These are phyloP conservation scores for Anoplopoma fimbria DNA, from an alignment of 2,113 vertebrate species.

Conservation along the genomic window DNA sequence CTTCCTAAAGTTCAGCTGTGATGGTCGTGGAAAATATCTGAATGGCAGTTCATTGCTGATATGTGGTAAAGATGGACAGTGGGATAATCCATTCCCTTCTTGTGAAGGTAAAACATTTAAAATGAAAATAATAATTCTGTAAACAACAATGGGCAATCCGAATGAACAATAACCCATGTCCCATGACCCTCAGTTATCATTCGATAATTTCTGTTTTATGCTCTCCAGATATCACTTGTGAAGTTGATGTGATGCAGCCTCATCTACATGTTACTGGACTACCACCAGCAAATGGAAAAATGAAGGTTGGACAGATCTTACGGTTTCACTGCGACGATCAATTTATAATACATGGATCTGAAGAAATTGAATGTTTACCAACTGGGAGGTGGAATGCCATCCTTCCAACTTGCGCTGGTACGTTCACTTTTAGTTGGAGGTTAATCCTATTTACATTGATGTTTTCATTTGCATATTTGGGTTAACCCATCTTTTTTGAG, in stretches of 20 bases:
- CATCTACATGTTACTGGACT: slow-evolving; percentile 59
- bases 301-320: slow-evolving; percentile 80
- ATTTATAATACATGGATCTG: slow-evolving; percentile 68
- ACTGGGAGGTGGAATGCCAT: slow-evolving; percentile 81
- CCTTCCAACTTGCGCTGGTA: slow-evolving; percentile 86
- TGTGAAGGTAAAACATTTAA: slow-evolving; percentile 84
- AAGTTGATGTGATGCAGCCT: slow-evolving; percentile 61
- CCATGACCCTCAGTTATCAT: not conserved
- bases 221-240: slow-evolving; percentile 57
- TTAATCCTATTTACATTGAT: not conserved
- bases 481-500: not conserved
- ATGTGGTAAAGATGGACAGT: slow-evolving; percentile 84
- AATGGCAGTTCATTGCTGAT: slow-evolving; percentile 76
- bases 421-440: slow-evolving; percentile 8
- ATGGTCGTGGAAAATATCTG: slow-evolving; percentile 52
- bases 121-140: not conserved
- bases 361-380: slow-evolving; percentile 80
- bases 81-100: slow-evolving; percentile 81
- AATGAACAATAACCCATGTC: not conserved
- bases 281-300: slow-evolving; percentile 58
- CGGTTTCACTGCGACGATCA: slow-evolving; percentile 80
- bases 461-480: not conserved
- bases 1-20: slow-evolving; percentile 84
- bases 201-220: not conserved
- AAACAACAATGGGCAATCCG: not conserved